These are phyloP conservation scores for Laticauda laticaudata DNA, from an alignment of 2,113 vertebrate genomes.

Conservation along the genomic window DNA sequence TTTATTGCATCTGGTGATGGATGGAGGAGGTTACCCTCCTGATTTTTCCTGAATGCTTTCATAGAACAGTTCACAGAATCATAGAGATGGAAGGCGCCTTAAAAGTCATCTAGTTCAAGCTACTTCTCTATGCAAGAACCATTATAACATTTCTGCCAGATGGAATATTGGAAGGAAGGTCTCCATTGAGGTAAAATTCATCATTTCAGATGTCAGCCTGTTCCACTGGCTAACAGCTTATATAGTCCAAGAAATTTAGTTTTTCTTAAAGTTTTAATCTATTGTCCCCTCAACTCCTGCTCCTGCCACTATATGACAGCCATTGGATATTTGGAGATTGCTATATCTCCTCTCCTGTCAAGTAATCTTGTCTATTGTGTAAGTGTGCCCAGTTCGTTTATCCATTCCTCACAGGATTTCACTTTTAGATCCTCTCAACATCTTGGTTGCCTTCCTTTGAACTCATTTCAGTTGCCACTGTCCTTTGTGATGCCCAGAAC, in stretches of 20 bases:
- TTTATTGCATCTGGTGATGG: neutral
- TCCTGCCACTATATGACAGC: neutral
- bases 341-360: neutral
- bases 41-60: neutral
- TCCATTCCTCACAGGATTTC: neutral
- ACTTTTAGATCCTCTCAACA: neutral
- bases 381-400: neutral
- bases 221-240: neutral
- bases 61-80: neutral
- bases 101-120: neutral
- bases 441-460: neutral
- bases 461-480: neutral
- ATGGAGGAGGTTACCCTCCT: neutral
- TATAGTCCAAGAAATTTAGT: neutral
- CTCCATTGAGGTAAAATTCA: neutral
- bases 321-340: neutral
- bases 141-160: neutral
- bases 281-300: neutral
- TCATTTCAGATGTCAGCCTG: neutral
- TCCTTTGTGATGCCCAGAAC: neutral
- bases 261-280: neutral
- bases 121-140: neutral
- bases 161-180: neutral
- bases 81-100: neutral
- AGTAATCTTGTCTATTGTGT: neutral